Evolutionary conservation across 2,888 invertebrate genomes (phyloP).

Genomic region (Cecidostiba fungosa): DNA sequence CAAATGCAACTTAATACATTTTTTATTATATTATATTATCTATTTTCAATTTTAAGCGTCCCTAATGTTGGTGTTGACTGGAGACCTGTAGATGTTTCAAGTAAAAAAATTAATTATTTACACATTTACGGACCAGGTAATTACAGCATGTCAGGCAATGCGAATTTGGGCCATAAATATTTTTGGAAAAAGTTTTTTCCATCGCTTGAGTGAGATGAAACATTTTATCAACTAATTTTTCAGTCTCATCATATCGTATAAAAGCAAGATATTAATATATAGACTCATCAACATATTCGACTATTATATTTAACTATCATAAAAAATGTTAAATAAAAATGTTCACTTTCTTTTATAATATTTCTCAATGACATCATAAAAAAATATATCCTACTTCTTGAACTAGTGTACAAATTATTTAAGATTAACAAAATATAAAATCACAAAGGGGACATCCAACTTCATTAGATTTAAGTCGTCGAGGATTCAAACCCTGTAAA

Average conservation of each 20-base stretch:
- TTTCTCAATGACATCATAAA: not conserved
- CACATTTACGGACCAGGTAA: not conserved
- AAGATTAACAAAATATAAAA: slow-evolving; percentile 42
- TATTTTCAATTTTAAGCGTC: not conserved
- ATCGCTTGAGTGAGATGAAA: not conserved
- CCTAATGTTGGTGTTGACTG: slow-evolving; percentile 8
- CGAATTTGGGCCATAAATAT: slow-evolving; percentile 32
- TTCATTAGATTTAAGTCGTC: slow-evolving; percentile 5
- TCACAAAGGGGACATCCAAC: slow-evolving; percentile 23
- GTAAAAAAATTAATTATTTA: not conserved
- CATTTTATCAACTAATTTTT: not conserved
- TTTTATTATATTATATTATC: not conserved
- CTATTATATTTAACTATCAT: not conserved
- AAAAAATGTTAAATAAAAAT: no score
- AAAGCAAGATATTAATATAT: no score
- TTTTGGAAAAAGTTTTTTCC: slow-evolving; percentile 31
- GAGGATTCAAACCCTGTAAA: slow-evolving; percentile 45
- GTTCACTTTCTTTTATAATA: no score
- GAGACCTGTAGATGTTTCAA: slow-evolving; percentile 11
- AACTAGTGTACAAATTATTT: slow-evolving; percentile 28
- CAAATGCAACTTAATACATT: not conserved
- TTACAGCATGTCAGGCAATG: slow-evolving; percentile 5
- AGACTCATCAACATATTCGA: no score
- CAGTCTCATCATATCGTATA: not conserved
- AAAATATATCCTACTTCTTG: not conserved